Percentiles rank a stretch among this genome's conserved stretches.
These are phyloP conservation scores for Halichoerus grypus DNA, from an alignment of 2,113 vertebrate species.

Conservation along the genomic window DNA sequence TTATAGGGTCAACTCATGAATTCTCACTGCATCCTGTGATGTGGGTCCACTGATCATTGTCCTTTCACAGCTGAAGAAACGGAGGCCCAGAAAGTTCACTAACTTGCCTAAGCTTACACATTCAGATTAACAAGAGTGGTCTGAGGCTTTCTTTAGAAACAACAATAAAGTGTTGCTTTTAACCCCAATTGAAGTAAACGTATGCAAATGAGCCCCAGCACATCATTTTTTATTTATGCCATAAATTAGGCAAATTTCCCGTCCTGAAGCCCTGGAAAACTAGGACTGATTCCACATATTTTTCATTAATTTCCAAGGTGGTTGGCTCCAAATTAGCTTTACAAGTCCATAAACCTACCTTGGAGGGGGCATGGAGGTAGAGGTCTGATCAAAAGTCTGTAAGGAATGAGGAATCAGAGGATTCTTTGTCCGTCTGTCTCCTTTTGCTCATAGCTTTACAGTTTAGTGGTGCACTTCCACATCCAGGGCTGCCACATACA, in stretches of 20 bases:
- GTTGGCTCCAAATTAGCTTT: conserved; percentile 69
- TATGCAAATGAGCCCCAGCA: conserved; percentile 62
- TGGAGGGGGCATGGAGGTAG: not conserved
- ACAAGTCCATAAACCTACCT: conserved; percentile 56
- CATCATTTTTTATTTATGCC: conserved; percentile 78
- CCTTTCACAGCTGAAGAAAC: not conserved
- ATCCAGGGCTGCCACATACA: not conserved
- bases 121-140: not conserved
- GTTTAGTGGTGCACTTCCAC: not conserved
- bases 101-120: not conserved
- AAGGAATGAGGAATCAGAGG: not conserved
- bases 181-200: conserved; percentile 6
- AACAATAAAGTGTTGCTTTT: conserved; percentile 29
- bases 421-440: too few species aligned
- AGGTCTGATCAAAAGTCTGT: not conserved
- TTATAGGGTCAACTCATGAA: not conserved
- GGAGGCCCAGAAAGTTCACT: not conserved
- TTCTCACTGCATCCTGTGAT: not conserved
- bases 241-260: conserved; percentile 81
- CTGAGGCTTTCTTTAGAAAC: conserved; percentile 12
- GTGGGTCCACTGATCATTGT: not conserved
- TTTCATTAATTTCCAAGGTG: conserved; percentile 76
- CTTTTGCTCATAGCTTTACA: not conserved
- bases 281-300: conserved; percentile 64
- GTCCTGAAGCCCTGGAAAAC: conserved; percentile 70